phyloP scores from a whole-genome alignment of 2,797 vertebrate species.

The Labroides dimidiatus region DNA sequence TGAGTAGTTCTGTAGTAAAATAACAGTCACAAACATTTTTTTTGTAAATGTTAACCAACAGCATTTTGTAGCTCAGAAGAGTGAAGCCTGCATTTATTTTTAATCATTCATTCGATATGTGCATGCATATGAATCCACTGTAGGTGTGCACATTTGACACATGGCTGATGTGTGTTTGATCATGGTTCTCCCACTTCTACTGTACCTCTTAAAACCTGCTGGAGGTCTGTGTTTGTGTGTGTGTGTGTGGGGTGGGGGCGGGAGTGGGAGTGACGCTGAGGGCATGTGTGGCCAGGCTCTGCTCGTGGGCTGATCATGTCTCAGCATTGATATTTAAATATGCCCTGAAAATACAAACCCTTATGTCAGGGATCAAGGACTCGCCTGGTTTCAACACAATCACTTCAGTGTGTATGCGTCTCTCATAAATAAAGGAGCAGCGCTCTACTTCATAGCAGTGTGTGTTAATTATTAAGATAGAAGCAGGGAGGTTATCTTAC shows the following conservation, averaged over 20 bases:
- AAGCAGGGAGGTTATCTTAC: slow-evolving; percentile 78
- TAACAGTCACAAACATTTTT: too few relatives aligned
- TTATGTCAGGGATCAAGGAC: slow-evolving; percentile 84
- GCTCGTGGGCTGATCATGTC: slow-evolving; percentile 73
- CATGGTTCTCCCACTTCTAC: slow-evolving; percentile 37
- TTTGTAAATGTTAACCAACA: background rate
- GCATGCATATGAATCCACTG: slow-evolving; percentile 1
- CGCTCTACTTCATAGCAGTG: slow-evolving; percentile 77
- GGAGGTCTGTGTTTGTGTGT: slow-evolving; percentile 9
- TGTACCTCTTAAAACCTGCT: slow-evolving; percentile 41
- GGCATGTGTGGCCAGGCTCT: slow-evolving; percentile 57
- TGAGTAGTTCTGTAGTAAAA: too few relatives aligned
- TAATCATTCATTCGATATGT: slow-evolving; percentile 14
- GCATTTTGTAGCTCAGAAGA: background rate
- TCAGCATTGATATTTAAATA: slow-evolving; percentile 83
- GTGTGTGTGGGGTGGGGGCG: slow-evolving; percentile 9
- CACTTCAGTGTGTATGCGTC: slow-evolving; percentile 74
- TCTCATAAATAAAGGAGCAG: slow-evolving; percentile 82
- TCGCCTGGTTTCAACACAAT: slow-evolving; percentile 81
- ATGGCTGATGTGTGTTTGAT: slow-evolving; percentile 67
- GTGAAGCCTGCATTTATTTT: slow-evolving; percentile 4
- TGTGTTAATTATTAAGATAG: slow-evolving; percentile 83
- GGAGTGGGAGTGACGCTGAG: slow-evolving; percentile 32
- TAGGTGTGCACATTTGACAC: slow-evolving; percentile 46
- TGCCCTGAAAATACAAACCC: slow-evolving; percentile 79